Evolutionary conservation across 2,888 invertebrate genomes (phyloP), one percentile per base, ranked within the genome.

Genomic region (Chromoteleia sp.): DNA sequence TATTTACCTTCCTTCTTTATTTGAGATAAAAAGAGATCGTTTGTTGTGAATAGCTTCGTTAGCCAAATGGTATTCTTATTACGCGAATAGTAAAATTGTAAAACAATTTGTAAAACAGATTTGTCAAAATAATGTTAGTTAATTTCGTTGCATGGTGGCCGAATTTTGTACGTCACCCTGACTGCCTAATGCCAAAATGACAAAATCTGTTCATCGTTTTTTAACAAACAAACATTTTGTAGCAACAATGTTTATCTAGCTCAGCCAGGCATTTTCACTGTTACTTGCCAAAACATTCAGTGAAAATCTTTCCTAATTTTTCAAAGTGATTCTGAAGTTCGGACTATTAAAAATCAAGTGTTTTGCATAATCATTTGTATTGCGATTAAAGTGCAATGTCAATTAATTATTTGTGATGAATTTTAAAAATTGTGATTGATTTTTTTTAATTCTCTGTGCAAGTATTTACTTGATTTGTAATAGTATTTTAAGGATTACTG

Each of bases 131-230:
- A 12, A n/a, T n/a, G 8, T 21, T 10, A 50, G 25, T 48, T 48
- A 48, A 8, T 25, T 67, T 67, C 33, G n/a, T 5, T 70, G 25
- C 6, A 25, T 25, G 45, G 65, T 65, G 67, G 29, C 52, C 1
- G 5, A 30, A 19, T 54, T 68, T 54, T 58, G 56, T 36, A 61
- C 68, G 87, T 88, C 86, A 87, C 87, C 70, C 81, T 81, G 89
- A 90, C 90, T 90, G 90, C 89, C 89, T 87, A 89, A 89, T 89
- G 90, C 90, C 90, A 90, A 90, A 90, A 87, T 88, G 59, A 84
- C 50, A 84, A 77, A 82, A 83, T 65, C 59, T 61, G 45, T 71
- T 81, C 50, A 43, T 71, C 29, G 33, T 21, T 54, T 80, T 80
- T 81, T 73, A 63, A 63, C 17, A 63, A 65, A n/a, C 6, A 2